Base-by-base conservation (phyloP, 2,113 vertebrate species). In the Oncorhynchus masou region DNA sequence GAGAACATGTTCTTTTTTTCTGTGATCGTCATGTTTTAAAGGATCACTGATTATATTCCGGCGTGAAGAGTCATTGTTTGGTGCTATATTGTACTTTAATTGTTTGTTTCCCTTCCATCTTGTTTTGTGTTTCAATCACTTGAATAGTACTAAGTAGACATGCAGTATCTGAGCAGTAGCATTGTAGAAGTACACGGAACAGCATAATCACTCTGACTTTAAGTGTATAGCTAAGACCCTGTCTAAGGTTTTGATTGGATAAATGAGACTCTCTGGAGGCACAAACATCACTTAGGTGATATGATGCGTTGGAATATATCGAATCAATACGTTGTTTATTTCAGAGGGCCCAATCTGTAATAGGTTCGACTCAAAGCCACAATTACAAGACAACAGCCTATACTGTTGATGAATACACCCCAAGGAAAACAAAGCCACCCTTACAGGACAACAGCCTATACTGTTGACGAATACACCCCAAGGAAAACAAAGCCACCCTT, bases 241-340 rank as follows among this genome's bases (percentile, higher is more conserved):
- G n/a, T 48, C 12, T 6, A 24, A 22, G 9, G 45, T 82, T 80
- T 34, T 34, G 34, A 34, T 34, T 34, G 5, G 31, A 34, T 70
- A 84, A 83, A 74, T 1, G 1, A 81, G 70, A 22, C 74, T 83
- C 77, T 79, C 16, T 72, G 78, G 51, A 34, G 74, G 79, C 48
- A 68, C 74, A 83, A 83, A 79, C 29, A 83, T 83, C 85, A 78
- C 76, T 79, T 87, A 83, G 79, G 76, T 72, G 79, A 88, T 74
- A 79, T 20, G 59, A 74, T 71, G 71, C 70, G 59, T 68, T 80
- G 73, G 83, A 87, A 89, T 90, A 88, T 90, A 90, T 90, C 84
- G 77, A 83, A 90, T 92, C 90, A 83, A 91, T 91, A 89, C 84
- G 88, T 89, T 88, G 90, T 91, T 91, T 90, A 90, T 91, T 91